phyloP scores from a whole-genome alignment of 2,797 vertebrate species.

The Zalophus californianus region DNA sequence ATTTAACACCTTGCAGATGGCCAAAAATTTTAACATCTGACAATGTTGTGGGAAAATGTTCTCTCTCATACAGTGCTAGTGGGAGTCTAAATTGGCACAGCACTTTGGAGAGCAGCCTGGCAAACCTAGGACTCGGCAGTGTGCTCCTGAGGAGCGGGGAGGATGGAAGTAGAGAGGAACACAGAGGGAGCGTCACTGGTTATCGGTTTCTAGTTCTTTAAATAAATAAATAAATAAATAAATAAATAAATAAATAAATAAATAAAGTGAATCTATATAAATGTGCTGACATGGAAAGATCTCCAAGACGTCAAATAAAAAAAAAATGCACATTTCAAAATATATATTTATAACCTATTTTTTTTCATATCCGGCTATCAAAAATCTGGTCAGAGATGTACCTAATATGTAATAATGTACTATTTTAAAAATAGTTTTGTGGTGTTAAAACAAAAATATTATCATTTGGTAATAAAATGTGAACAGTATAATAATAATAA shows the following conservation, averaged over 20 bases:
- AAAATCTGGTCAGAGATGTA: constrained; percentile 21
- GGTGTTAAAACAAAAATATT: neutral
- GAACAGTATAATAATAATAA: neutral
- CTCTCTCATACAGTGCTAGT: neutral
- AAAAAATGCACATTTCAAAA: neutral
- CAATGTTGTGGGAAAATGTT: neutral
- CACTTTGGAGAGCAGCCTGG: neutral
- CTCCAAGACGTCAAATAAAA: constrained; percentile 30
- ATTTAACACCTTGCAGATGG: neutral
- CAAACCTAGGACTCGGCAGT: neutral
- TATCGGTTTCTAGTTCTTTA: neutral
- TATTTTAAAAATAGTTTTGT: constrained; percentile 14
- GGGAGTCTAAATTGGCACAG: neutral
- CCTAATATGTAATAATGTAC: neutral
- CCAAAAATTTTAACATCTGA: neutral
- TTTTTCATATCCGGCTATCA: constrained; percentile 41
- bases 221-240: neutral
- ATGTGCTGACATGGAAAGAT: neutral
- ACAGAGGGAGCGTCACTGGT: neutral
- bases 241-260: neutral
- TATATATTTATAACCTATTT: neutral
- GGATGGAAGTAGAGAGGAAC: neutral
- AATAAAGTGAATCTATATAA: neutral
- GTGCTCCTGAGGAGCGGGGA: neutral
- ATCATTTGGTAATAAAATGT: constrained; percentile 18